Evolutionary conservation across 2,113 vertebrate species (phyloP).

Genomic region (Stictonetta naevosa): DNA sequence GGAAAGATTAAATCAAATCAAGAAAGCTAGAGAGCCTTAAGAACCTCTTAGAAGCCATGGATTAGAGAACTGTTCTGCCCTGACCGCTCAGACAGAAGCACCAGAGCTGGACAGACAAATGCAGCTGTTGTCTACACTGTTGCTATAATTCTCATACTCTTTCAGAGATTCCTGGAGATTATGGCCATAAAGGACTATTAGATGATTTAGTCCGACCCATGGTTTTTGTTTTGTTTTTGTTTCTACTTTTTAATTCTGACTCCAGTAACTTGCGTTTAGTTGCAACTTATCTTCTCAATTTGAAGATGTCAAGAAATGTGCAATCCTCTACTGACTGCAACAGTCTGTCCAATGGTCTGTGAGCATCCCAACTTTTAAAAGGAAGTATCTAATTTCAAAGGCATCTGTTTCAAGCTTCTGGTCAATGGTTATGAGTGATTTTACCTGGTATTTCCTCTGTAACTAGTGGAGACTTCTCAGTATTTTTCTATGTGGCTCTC

Average conservation of each 20-base stretch:
- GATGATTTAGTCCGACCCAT: background rate
- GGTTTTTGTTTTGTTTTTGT: background rate
- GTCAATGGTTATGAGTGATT: background rate
- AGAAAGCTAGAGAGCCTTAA: background rate
- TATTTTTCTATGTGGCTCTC: background rate
- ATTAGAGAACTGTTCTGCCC: background rate
- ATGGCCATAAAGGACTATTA: background rate
- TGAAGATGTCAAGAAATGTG: background rate
- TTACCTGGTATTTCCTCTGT: background rate
- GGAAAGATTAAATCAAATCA: background rate
- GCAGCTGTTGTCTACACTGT: background rate
- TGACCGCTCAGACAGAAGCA: background rate
- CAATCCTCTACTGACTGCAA: background rate
- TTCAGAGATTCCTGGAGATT: background rate
- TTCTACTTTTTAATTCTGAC: background rate
- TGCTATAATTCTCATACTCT: background rate
- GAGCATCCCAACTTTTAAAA: background rate
- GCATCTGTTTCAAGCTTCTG: background rate
- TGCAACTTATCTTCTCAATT: background rate
- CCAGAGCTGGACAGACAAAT: background rate
- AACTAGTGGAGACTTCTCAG: background rate
- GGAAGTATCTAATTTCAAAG: background rate
- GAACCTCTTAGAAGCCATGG: background rate
- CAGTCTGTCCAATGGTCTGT: background rate
- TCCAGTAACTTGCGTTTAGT: background rate